These are phyloP conservation scores for Drosophila cracens DNA, from an alignment of 2,888 invertebrate genomes.

Conservation along the genomic window DNA sequence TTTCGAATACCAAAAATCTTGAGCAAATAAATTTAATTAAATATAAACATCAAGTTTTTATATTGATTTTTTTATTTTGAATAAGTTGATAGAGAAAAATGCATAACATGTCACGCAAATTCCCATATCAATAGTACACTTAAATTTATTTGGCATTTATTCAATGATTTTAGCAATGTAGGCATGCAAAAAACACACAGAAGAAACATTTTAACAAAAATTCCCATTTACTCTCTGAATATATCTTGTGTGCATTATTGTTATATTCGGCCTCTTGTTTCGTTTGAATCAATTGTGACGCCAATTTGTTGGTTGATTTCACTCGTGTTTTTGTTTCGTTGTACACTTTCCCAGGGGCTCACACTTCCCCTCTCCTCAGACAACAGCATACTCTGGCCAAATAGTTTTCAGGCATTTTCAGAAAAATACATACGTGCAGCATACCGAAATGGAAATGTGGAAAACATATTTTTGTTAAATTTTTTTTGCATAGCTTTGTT, in stretches of 20 bases:
- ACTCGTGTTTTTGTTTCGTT: conserved; percentile 20
- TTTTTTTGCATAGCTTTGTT: conserved; percentile 16
- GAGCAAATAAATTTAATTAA: background rate
- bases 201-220: conserved; percentile 4
- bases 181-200: background rate
- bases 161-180: background rate
- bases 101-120: background rate
- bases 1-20: background rate
- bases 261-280: conserved; percentile 14
- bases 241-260: conserved; percentile 5
- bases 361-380: background rate
- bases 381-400: background rate
- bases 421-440: conserved; percentile 26
- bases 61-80: background rate
- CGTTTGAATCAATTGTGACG: conserved; percentile 58
- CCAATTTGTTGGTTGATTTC: conserved; percentile 55
- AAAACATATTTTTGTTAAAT: conserved; percentile 26
- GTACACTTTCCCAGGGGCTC: conserved; percentile 29
- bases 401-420: conserved; percentile 46
- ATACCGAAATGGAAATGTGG: conserved; percentile 67
- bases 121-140: background rate
- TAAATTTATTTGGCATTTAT: background rate
- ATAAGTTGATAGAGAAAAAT: background rate
- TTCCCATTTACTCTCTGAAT: background rate
- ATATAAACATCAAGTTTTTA: background rate